Evolutionary conservation across 2,888 invertebrate genomes (phyloP).

Genomic region (Parnassius smintheus): DNA sequence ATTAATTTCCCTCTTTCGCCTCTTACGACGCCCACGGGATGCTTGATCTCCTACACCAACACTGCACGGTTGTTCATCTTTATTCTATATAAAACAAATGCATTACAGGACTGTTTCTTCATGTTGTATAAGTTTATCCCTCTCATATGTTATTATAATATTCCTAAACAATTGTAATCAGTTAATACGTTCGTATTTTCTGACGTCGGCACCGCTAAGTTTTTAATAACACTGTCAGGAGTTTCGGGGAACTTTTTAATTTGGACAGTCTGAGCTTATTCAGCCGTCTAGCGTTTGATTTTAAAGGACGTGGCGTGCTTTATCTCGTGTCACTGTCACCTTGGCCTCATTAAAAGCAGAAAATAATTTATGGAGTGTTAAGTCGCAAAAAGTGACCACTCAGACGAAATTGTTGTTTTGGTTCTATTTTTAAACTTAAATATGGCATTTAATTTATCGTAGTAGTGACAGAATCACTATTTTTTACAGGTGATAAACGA

Average conservation of each 20-base stretch:
- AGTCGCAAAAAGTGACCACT: not conserved
- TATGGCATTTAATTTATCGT: no score
- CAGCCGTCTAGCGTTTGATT: not conserved
- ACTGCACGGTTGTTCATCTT: no score
- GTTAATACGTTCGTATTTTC: slow-evolving; percentile 10
- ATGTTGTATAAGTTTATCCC: not conserved
- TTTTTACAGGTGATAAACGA: no score
- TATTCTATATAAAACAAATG: no score
- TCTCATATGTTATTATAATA: slow-evolving; percentile 5
- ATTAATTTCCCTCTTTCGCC: no score
- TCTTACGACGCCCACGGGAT: no score
- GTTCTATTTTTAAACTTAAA: not conserved
- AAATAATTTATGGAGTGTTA: no score
- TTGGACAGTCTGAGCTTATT: not conserved
- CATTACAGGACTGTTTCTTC: no score
- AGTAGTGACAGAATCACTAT: no score
- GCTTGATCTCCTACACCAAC: no score
- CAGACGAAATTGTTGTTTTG: not conserved
- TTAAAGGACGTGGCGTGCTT: slow-evolving; percentile 1
- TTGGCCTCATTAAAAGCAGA: not conserved
- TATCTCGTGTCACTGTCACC: not conserved
- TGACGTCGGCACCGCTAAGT: not conserved
- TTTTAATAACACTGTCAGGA: slow-evolving; percentile 8
- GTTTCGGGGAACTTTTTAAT: slow-evolving; percentile 5
- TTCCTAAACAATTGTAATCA: slow-evolving; percentile 9